phyloP scores from a whole-genome alignment of 2,113 vertebrate genomes.

The Tragulus kanchil region DNA sequence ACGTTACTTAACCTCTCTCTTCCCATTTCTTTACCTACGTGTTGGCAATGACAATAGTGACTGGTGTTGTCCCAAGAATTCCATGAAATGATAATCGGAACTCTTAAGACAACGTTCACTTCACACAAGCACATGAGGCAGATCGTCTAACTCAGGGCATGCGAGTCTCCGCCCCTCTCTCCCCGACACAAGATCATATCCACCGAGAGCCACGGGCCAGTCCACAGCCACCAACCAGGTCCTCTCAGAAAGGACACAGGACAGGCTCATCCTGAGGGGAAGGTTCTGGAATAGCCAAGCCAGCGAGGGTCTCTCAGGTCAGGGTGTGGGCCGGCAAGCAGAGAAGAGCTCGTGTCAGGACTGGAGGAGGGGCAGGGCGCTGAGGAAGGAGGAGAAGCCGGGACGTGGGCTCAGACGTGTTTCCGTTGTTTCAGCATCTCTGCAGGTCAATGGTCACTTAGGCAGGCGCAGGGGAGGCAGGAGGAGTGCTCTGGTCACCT shows the following conservation, averaged over 20 bases:
- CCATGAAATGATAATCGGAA: background rate
- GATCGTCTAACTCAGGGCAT: background rate
- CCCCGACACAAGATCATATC: background rate
- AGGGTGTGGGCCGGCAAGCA: background rate
- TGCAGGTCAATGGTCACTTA: accelerated
- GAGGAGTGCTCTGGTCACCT: accelerated
- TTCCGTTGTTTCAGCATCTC: background rate
- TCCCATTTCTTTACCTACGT: background rate
- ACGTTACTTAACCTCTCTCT: background rate
- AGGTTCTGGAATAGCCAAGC: background rate
- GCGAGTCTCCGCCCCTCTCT: accelerated
- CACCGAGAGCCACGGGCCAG: accelerated
- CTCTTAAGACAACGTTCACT: background rate
- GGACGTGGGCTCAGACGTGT: background rate
- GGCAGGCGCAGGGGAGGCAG: accelerated
- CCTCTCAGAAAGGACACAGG: background rate
- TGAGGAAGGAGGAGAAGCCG: background rate
- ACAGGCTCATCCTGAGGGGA: background rate
- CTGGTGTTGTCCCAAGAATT: background rate
- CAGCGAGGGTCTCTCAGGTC: background rate
- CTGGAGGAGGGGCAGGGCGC: background rate
- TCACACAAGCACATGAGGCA: accelerated
- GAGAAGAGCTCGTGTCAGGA: background rate
- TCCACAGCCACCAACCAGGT: background rate
- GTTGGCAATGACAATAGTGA: background rate